Conservation (phyloP, 2,113 vertebrate species). For the Mormyrus lacerda region DNA sequence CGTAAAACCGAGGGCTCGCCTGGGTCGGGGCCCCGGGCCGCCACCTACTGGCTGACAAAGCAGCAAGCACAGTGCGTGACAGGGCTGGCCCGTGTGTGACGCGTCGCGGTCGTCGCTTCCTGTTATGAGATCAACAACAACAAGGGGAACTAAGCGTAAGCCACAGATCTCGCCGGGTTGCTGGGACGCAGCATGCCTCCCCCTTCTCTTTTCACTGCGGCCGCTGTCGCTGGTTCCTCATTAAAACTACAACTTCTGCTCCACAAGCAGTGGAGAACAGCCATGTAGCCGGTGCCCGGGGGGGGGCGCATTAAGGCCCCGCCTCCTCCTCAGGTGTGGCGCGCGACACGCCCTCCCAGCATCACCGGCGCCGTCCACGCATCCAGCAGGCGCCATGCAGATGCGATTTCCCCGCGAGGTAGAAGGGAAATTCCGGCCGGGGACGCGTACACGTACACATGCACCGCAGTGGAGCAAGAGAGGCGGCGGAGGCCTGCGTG, state of each 20-base stretch:
- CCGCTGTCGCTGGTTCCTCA: conserved; percentile 59
- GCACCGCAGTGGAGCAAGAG: neutral
- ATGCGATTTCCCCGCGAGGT: neutral
- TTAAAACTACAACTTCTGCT: conserved; percentile 53
- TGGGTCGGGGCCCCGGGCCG: neutral
- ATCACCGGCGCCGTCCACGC: neutral
- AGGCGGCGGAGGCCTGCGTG: neutral
- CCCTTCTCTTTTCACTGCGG: conserved; percentile 37
- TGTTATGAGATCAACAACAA: conserved; percentile 44
- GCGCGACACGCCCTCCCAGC: neutral
- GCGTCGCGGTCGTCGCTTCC: conserved; percentile 27
- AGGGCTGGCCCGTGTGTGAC: neutral
- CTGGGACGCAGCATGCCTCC: conserved; percentile 32
- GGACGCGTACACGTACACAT: neutral
- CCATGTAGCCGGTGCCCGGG: conserved; percentile 17
- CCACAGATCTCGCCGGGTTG: conserved; percentile 39
- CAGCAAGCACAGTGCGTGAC: neutral
- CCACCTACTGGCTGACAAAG: neutral
- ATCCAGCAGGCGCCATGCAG: neutral
- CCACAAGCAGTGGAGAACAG: conserved; percentile 14
- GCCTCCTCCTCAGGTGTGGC: neutral
- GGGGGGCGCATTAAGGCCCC: neutral
- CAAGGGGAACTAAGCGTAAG: conserved; percentile 22
- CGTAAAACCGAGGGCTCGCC: neutral
- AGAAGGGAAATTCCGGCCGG: conserved; percentile 21